phyloP scores from a whole-genome alignment of 2,797 vertebrate genomes.

The Pteronotus mesoamericanus region DNA sequence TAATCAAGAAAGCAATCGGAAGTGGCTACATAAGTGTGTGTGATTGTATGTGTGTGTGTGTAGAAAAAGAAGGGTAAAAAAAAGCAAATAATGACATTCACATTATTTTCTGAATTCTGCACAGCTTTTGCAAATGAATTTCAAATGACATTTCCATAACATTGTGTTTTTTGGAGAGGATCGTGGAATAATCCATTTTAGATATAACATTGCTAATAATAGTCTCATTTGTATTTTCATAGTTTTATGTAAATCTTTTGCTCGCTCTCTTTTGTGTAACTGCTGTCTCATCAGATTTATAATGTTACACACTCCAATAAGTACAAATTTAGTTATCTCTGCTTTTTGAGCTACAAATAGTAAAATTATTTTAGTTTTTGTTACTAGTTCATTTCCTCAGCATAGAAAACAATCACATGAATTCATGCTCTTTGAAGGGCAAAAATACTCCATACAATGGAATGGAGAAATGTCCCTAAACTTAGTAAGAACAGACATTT shows the following conservation, averaged over 20 bases:
- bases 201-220: slow-evolving; percentile 15
- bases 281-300: slow-evolving; percentile 31
- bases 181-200: slow-evolving; percentile 27
- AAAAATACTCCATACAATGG: not conserved
- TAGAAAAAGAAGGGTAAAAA: not conserved
- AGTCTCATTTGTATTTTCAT: slow-evolving; percentile 50
- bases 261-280: slow-evolving; percentile 23
- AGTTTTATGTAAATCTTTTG: slow-evolving; percentile 52
- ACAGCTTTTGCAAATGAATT: not conserved
- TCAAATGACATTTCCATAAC: not conserved
- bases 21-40: not conserved
- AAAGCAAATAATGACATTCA: not conserved
- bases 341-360: slow-evolving; percentile 40
- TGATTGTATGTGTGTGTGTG: not conserved
- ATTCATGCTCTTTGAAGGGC: not conserved
- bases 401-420: not conserved
- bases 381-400: not conserved
- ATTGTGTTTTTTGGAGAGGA: not conserved
- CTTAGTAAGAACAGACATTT: not conserved
- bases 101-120: not conserved
- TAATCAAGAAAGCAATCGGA: not conserved
- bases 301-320: not conserved
- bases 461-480: not conserved
- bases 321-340: not conserved
- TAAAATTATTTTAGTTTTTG: slow-evolving; percentile 4